A percentile compares a stretch with the other conserved stretches of the same genome.
Evolutionary conservation across 1,140 invertebrate genomes (phyloP).

Genomic region (Macrocentrus cingulum): DNA sequence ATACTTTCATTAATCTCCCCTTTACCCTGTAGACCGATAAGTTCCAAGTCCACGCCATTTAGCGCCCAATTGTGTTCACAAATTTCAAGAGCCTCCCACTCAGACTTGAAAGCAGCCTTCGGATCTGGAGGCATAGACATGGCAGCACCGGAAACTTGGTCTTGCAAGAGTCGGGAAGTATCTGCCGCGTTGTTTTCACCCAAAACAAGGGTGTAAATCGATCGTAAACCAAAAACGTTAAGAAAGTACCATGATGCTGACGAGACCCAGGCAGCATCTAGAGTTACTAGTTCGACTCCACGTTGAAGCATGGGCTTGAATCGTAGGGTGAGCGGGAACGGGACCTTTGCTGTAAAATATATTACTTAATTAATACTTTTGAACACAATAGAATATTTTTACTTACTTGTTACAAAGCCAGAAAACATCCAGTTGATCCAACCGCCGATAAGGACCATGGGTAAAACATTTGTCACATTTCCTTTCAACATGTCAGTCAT

Average conservation of each 20-base stretch:
- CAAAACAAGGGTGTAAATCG: slow-evolving; percentile 95
- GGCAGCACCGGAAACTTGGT: slow-evolving; percentile 96
- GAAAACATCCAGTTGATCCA: slow-evolving; percentile 99
- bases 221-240: slow-evolving; percentile 97
- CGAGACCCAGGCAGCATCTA: slow-evolving; percentile 99
- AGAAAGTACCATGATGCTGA: slow-evolving; percentile 99
- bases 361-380: slow-evolving; percentile 8
- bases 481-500: slow-evolving; percentile 99
- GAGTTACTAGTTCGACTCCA: slow-evolving; percentile 90
- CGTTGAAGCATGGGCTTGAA: slow-evolving; percentile 99
- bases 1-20: slow-evolving; percentile 44
- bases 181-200: slow-evolving; percentile 99
- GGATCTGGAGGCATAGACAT: slow-evolving; percentile 97
- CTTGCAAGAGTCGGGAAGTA: slow-evolving; percentile 94
- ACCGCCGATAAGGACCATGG: slow-evolving; percentile 97
- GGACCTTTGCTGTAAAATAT: slow-evolving; percentile 82
- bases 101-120: slow-evolving; percentile 97
- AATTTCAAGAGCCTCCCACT: slow-evolving; percentile 98
- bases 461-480: slow-evolving; percentile 96
- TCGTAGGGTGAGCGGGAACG: slow-evolving; percentile 94
- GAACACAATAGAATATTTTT: not conserved
- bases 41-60: slow-evolving; percentile 72
- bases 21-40: slow-evolving; percentile 52
- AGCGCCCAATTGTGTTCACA: slow-evolving; percentile 90
- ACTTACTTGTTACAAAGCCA: slow-evolving; percentile 95